Percentiles rank a stretch among this genome's conserved stretches.
Evolutionary conservation across 2,888 invertebrate species (phyloP).

Genomic region (Lysandra coridon): DNA sequence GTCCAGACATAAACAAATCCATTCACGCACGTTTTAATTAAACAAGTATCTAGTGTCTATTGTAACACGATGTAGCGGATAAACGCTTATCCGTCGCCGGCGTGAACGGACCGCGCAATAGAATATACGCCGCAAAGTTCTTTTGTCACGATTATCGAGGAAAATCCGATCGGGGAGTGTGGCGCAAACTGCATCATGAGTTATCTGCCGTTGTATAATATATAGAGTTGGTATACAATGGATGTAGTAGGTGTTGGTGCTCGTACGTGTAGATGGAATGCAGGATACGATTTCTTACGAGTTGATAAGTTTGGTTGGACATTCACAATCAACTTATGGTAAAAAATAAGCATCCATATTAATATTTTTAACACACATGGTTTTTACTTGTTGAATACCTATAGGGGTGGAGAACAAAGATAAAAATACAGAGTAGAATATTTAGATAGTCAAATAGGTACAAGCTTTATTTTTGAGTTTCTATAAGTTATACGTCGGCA

Average conservation of each 20-base stretch:
- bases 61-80: slow-evolving; percentile 53
- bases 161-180: slow-evolving; percentile 78
- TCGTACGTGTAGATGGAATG: too few species aligned
- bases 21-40: background rate
- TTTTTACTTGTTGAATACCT: too few species aligned
- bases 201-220: slow-evolving; percentile 59
- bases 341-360: too few species aligned
- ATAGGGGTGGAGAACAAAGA: too few species aligned
- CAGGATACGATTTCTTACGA: too few species aligned
- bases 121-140: slow-evolving; percentile 70
- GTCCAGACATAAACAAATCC: background rate
- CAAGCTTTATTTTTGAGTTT: too few species aligned
- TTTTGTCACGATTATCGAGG: slow-evolving; percentile 79
- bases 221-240: slow-evolving; percentile 36
- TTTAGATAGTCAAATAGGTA: too few species aligned
- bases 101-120: slow-evolving; percentile 65
- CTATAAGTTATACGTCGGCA: too few species aligned
- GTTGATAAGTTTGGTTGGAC: too few species aligned
- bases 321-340: too few species aligned
- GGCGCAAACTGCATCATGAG: slow-evolving; percentile 78
- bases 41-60: background rate
- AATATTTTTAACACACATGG: too few species aligned
- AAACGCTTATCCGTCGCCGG: slow-evolving; percentile 54
- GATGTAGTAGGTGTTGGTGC: slow-evolving; percentile 28
- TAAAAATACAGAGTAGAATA: too few species aligned